A percentile compares a stretch with the other conserved stretches of the same genome.
Conservation (phyloP, 2,888 invertebrate genomes). For the Leucophenga maculata region DNA sequence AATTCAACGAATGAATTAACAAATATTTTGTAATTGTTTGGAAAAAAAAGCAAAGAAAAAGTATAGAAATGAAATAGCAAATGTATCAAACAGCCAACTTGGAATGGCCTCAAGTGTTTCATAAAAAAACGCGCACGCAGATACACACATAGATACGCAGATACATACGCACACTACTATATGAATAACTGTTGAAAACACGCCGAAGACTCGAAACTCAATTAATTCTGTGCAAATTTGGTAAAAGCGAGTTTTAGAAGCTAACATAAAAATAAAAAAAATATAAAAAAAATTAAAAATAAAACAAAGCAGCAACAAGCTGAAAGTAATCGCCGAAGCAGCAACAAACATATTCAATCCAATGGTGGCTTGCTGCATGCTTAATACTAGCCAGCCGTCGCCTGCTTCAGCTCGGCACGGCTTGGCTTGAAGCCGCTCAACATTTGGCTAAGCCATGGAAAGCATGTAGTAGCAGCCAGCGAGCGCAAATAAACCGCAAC, state of each 20-base stretch:
- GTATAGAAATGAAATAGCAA: neutral
- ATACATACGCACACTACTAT: neutral
- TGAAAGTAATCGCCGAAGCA: slow-evolving; percentile 48
- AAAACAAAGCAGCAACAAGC: neutral
- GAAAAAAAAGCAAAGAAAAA: neutral
- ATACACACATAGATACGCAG: neutral
- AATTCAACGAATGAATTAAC: slow-evolving; percentile 3
- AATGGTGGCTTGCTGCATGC: slow-evolving; percentile 27
- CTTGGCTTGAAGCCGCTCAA: neutral
- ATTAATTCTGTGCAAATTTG: slow-evolving; percentile 48
- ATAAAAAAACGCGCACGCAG: neutral
- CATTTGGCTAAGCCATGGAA: slow-evolving; percentile 1
- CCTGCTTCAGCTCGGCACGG: neutral
- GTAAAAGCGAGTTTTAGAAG: slow-evolving; percentile 50
- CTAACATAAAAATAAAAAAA: slow-evolving; percentile 12
- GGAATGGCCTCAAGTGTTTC: neutral
- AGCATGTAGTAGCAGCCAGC: slow-evolving; percentile 13
- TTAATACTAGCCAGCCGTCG: too few relatives aligned
- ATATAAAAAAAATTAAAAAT: slow-evolving; percentile 23
- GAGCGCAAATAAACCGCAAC: slow-evolving; percentile 25
- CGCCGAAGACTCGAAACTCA: slow-evolving; percentile 30
- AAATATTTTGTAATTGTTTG: slow-evolving; percentile 3
- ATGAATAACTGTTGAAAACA: slow-evolving; percentile 11
- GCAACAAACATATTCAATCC: slow-evolving; percentile 21
- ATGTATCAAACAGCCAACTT: slow-evolving; percentile 5